phyloP scores from a whole-genome alignment of 2,113 vertebrate species.

The Colaptes auratus region DNA sequence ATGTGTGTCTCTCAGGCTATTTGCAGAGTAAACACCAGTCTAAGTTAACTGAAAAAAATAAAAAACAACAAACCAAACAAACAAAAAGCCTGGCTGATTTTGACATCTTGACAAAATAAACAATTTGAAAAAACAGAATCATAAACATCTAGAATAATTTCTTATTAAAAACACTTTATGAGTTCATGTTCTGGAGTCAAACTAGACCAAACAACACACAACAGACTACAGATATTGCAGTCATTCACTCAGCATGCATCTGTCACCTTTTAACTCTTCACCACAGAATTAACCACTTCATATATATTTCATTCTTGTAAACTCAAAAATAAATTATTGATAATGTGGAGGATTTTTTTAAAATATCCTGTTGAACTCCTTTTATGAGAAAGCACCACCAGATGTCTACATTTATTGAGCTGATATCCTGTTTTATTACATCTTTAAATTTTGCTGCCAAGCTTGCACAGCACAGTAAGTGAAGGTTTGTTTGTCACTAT shows the following conservation, averaged over 20 bases:
- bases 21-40: background rate
- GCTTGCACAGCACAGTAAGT: background rate
- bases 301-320: background rate
- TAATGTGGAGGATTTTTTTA: background rate
- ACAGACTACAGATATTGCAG: background rate
- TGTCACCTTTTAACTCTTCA: background rate
- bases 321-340: background rate
- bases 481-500: constrained; percentile 22
- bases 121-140: background rate
- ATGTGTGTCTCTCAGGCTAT: background rate
- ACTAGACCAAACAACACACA: background rate
- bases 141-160: background rate
- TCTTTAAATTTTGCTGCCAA: constrained; percentile 3
- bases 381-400: background rate
- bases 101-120: background rate
- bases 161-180: background rate
- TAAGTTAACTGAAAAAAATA: background rate
- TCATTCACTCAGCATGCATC: background rate
- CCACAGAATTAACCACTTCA: background rate
- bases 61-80: background rate
- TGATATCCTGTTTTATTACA: background rate
- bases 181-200: background rate
- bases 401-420: background rate
- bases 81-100: background rate
- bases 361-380: background rate